Evolutionary conservation across 2,797 vertebrate genomes (phyloP), one percentile per base, ranked within the genome.

Genomic region (Ctenosaura bakeri): DNA sequence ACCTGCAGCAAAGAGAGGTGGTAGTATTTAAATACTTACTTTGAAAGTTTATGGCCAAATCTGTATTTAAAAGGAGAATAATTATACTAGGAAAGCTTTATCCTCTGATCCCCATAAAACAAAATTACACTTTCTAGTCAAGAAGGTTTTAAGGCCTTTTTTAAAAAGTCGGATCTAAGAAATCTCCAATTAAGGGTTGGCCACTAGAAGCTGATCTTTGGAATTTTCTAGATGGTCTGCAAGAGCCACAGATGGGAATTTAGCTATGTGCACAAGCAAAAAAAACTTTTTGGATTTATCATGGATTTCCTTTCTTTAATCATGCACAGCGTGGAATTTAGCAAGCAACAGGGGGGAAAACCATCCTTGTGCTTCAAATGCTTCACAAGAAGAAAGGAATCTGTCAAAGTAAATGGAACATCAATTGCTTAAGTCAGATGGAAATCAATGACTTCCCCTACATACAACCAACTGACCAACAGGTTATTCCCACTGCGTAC

Each of bases 111-210:
- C 83, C 90, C 38, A 88, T 6, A 79, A 89, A 92, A 78, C 82
- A 95, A 95, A 87, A 94, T 89, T 90, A 93, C 87, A 94, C 94
- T 89, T 71, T 85, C 88, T 81, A 85, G 90, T 82, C 94, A 80
- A 81, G 62, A 85, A 88, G 82, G 71, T 62, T 94, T 93, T 93
- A 93, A 93, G 85, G 91, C 85, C 89, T 95, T 94, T 85, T 69
- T 69, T 32, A 29, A 66, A 69, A 92, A 94, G 84, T 91, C 93
- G 93, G 87, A 91, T 88, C 93, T 93, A 93, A 86, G 79, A 87
- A 92, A 96, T 88, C 93, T 93, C 85, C 95, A 94, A 96, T 91
- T 94, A 90, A 92, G 90, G 77, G 74, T 94, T 92, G 95, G 86
- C 69, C 73, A 89, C 35, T 83, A 69, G 88, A 87, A 52, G 64